These are phyloP conservation scores for Panopea generosa DNA, from an alignment of 2,888 invertebrate genomes.

Conservation along the genomic window DNA sequence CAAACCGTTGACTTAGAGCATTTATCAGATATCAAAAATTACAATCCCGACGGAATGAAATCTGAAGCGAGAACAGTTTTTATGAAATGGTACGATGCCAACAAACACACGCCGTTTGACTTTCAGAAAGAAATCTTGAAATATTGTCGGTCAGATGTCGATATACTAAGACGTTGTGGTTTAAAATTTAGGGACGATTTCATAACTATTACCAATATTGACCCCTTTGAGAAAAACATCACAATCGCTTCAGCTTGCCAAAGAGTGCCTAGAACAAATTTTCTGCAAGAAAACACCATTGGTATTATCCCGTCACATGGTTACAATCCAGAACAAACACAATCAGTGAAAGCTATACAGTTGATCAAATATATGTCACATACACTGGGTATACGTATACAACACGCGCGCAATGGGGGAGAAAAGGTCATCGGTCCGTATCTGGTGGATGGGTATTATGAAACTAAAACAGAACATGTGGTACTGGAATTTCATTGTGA, in stretches of 20 bases:
- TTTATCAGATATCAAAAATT: neutral
- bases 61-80: conserved; percentile 1
- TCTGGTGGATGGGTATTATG: conserved; percentile 10
- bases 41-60: conserved; percentile 4
- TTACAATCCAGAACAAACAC: conserved; percentile 34
- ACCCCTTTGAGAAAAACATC: conserved; percentile 20
- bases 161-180: conserved; percentile 14
- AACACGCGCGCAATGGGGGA: conserved; percentile 27
- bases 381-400: too few species aligned
- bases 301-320: conserved; percentile 30
- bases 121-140: conserved; percentile 3
- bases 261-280: conserved; percentile 9
- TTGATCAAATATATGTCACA: conserved; percentile 39
- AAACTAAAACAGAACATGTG: neutral
- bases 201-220: conserved; percentile 3
- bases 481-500: conserved; percentile 6
- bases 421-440: conserved; percentile 6
- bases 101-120: conserved; percentile 4
- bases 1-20: neutral
- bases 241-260: conserved; percentile 19
- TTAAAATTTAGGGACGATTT: conserved; percentile 16
- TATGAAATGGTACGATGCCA: neutral
- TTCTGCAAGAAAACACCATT: neutral
- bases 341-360: conserved; percentile 41
- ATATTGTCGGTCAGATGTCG: conserved; percentile 10